Evolutionary conservation across 2,113 vertebrate species (phyloP).

Genomic region (Cettia cetti): DNA sequence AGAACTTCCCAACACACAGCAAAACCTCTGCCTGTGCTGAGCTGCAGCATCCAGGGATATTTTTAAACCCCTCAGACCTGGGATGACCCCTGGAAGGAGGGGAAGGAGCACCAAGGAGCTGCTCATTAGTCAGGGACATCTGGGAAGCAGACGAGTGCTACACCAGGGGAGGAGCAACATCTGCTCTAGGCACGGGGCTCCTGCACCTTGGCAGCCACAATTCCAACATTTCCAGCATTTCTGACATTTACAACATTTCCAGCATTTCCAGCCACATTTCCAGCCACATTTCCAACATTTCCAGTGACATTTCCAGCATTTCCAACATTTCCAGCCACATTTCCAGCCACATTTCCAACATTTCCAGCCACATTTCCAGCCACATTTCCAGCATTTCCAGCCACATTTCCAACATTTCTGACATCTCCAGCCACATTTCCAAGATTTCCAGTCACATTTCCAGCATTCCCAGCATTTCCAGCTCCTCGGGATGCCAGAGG

Average conservation of each 20-base stretch:
- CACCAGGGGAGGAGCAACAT: neutral
- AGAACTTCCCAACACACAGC: accelerated
- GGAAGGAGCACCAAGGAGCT: neutral
- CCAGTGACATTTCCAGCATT: too few relatives aligned
- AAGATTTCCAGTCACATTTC: too few relatives aligned
- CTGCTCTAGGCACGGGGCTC: neutral
- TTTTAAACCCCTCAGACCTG: neutral
- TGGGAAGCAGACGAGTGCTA: neutral
- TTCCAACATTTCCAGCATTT: neutral
- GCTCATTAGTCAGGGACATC: neutral
- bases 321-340: neutral
- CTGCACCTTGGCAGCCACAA: neutral
- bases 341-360: neutral
- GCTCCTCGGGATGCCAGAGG: accelerated
- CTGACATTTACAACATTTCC: neutral
- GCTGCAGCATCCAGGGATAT: accelerated
- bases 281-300: neutral
- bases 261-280: neutral
- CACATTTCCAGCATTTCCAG: neutral
- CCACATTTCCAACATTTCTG: neutral
- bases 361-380: neutral
- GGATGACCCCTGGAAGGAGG: neutral
- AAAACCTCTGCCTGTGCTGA: neutral
- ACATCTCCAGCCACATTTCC: too few relatives aligned
- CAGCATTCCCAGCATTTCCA: neutral